Percentiles rank a stretch among this genome's conserved stretches.
phyloP scores from a whole-genome alignment of 2,888 invertebrate species.

The Magallana nippona region DNA sequence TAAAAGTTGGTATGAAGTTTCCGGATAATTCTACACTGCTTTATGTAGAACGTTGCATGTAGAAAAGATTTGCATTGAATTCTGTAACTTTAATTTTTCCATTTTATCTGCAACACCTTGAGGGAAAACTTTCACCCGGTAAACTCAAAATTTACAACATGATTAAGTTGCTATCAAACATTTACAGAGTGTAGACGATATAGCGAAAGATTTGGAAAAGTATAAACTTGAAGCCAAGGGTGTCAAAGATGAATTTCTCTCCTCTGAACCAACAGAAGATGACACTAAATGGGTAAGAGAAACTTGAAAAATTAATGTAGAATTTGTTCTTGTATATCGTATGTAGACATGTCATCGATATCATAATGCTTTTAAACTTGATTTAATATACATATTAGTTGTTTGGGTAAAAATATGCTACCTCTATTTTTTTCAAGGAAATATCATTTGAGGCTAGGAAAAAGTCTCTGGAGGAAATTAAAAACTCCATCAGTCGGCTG shows the following conservation, averaged over 20 bases:
- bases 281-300: conserved; percentile 18
- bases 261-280: not conserved
- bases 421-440: not conserved
- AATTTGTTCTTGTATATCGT: too few relatives aligned
- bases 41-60: too few relatives aligned
- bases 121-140: not conserved
- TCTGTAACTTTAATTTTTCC: too few relatives aligned
- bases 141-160: not conserved
- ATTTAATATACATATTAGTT: too few relatives aligned
- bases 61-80: too few relatives aligned
- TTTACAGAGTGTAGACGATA: not conserved
- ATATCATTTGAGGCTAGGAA: conserved; percentile 2
- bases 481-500: not conserved
- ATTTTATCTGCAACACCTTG: too few relatives aligned
- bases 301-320: not conserved
- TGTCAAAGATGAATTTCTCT: conserved; percentile 3
- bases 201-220: not conserved
- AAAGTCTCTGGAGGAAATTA: conserved; percentile 18
- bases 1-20: too few relatives aligned
- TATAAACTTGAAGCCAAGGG: not conserved
- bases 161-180: not conserved
- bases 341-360: too few relatives aligned
- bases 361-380: too few relatives aligned
- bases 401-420: not conserved
- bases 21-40: too few relatives aligned